A percentile compares a stretch with the other conserved stretches of the same genome.
Evolutionary conservation across 2,888 invertebrate species (phyloP).

Genomic region (Halictus quadricinctus): DNA sequence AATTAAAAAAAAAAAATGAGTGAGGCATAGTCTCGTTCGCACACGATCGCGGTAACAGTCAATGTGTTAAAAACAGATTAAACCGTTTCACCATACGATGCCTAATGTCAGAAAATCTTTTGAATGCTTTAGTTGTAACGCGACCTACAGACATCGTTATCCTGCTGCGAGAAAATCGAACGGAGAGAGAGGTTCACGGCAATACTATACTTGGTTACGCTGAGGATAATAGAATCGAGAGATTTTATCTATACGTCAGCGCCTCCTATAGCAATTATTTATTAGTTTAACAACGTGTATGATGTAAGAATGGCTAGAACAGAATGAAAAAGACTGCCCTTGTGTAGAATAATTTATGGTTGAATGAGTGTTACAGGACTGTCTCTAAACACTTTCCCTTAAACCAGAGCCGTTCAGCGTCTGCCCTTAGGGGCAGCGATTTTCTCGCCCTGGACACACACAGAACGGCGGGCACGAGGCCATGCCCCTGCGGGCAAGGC

Average conservation of each 20-base stretch:
- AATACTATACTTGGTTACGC: constrained; percentile 1
- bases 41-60: too few species aligned
- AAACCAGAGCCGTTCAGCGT: not conserved
- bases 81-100: not conserved
- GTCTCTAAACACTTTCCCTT: constrained; percentile 30
- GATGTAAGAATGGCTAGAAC: constrained; percentile 25
- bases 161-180: not conserved
- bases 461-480: too few species aligned
- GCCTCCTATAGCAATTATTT: constrained; percentile 23
- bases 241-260: not conserved
- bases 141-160: not conserved
- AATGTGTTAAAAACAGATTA: too few species aligned
- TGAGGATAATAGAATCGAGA: not conserved
- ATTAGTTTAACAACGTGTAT: constrained; percentile 4
- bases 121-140: constrained; percentile 14
- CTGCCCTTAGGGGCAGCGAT: too few species aligned
- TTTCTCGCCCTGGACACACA: too few species aligned
- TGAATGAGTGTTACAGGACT: constrained; percentile 33
- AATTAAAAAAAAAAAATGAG: too few species aligned
- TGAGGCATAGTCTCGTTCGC: too few species aligned
- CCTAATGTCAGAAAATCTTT: not conserved
- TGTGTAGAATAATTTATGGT: constrained; percentile 50
- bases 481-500: too few species aligned
- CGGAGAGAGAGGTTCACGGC: not conserved
- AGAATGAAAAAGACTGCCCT: constrained; percentile 53